phyloP scores from a whole-genome alignment of 2,888 invertebrate species.

The Villa cingulata region DNA sequence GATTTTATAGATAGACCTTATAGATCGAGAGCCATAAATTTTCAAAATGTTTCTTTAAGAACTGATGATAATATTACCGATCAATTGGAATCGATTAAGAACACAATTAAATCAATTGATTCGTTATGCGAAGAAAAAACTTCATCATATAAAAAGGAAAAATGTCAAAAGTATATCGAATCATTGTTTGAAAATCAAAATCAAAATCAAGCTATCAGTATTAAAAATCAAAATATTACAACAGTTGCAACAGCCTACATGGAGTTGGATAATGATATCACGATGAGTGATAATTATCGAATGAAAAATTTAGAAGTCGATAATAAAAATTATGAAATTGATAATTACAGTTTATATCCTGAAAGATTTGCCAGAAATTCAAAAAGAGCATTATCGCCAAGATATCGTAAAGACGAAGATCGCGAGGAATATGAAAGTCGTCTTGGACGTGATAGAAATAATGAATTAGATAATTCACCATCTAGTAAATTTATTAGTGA shows the following conservation, averaged over 20 bases:
- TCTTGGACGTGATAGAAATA: conserved; percentile 32
- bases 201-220: conserved; percentile 5
- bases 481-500: not conserved
- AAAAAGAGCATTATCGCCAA: conserved; percentile 30
- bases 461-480: not conserved
- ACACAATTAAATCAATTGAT: conserved; percentile 36
- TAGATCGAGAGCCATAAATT: no score
- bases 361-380: conserved; percentile 18
- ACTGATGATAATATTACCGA: conserved; percentile 29
- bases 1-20: no score
- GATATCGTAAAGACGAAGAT: conserved; percentile 28
- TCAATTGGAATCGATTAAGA: conserved; percentile 32
- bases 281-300: no score
- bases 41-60: not conserved
- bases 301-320: no score
- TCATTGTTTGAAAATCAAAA: conserved; percentile 21
- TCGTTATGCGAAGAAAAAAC: conserved; percentile 31
- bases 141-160: conserved; percentile 28
- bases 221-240: conserved; percentile 8
- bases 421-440: conserved; percentile 34
- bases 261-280: not conserved
- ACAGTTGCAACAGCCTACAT: not conserved
- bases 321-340: not conserved
- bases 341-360: not conserved
- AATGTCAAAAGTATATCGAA: conserved; percentile 33